phyloP scores from a whole-genome alignment of 2,888 invertebrate genomes.

The Nasonovia ribisnigri region DNA sequence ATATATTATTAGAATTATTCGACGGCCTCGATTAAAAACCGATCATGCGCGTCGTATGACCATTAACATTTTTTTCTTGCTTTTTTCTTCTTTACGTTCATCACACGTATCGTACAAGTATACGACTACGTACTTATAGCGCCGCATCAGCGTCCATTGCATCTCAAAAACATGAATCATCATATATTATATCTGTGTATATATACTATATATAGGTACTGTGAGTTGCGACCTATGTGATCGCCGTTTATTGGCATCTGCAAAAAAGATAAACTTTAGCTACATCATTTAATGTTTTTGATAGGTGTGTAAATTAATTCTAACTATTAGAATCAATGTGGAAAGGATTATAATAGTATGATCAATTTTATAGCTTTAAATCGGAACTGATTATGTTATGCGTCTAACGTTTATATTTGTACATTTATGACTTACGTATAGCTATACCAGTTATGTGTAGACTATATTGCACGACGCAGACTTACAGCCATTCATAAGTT shows the following conservation, averaged over 20 bases:
- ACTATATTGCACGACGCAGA: background rate
- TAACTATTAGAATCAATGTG: background rate
- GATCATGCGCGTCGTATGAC: background rate
- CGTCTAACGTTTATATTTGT: background rate
- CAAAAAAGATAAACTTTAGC: background rate
- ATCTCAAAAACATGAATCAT: background rate
- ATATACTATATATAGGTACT: background rate
- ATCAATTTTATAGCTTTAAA: background rate
- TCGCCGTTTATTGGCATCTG: background rate
- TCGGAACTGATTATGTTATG: background rate
- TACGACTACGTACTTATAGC: background rate
- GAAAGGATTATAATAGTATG: no score
- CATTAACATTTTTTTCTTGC: background rate
- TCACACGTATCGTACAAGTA: background rate
- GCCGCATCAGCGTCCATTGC: background rate
- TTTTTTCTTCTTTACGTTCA: background rate
- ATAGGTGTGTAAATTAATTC: background rate
- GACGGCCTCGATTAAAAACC: conserved; percentile 5
- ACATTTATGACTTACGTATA: no score
- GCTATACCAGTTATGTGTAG: background rate
- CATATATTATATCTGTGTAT: background rate
- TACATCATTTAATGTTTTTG: background rate
- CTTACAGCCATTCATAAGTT: background rate
- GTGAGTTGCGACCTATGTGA: background rate
- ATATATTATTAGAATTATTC: background rate